Percentiles rank a stretch among this genome's conserved stretches.
phyloP scores from a whole-genome alignment of 2,797 vertebrate species.

The Brotula barbata region DNA sequence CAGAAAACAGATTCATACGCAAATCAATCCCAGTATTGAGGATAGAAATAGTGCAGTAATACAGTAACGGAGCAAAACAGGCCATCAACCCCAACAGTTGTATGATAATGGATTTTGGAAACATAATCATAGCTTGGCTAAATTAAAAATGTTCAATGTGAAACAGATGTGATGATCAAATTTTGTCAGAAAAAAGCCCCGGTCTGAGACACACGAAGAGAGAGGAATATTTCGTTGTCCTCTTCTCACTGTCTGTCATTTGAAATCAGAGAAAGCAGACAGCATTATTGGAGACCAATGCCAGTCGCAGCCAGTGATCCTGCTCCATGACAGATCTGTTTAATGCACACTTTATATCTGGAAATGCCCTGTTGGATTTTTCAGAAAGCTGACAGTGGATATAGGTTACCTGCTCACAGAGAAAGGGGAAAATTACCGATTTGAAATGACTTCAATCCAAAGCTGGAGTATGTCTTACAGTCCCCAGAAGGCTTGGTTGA shows the following conservation, averaged over 20 bases:
- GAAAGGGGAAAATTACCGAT: conserved; percentile 63
- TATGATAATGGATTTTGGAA: conserved; percentile 48
- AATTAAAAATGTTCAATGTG: conserved; percentile 59
- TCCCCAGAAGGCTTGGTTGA: conserved; percentile 36
- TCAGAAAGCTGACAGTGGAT: conserved; percentile 69
- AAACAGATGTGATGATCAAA: conserved; percentile 55
- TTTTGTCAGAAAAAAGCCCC: conserved; percentile 39
- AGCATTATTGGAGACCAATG: conserved; percentile 67
- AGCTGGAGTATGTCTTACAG: conserved; percentile 52
- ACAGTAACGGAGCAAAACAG: conserved; percentile 52
- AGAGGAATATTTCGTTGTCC: conserved; percentile 59
- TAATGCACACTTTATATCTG: conserved; percentile 69
- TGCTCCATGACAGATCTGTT: conserved; percentile 68
- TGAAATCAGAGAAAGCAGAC: conserved; percentile 69
- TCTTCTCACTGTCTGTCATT: conserved; percentile 63
- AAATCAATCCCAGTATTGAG: conserved; percentile 42
- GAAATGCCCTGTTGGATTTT: conserved; percentile 63
- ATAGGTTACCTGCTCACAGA: conserved; percentile 58
- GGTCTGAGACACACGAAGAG: conserved; percentile 13
- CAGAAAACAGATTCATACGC: conserved; percentile 47
- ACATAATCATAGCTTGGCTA: conserved; percentile 52
- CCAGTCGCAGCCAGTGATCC: conserved; percentile 61
- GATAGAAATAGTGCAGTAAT: conserved; percentile 39
- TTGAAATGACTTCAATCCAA: conserved; percentile 65
- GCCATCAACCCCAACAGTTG: conserved; percentile 35